Evolutionary conservation across 2,888 invertebrate species (phyloP).

Genomic region (Tridacna crocea): DNA sequence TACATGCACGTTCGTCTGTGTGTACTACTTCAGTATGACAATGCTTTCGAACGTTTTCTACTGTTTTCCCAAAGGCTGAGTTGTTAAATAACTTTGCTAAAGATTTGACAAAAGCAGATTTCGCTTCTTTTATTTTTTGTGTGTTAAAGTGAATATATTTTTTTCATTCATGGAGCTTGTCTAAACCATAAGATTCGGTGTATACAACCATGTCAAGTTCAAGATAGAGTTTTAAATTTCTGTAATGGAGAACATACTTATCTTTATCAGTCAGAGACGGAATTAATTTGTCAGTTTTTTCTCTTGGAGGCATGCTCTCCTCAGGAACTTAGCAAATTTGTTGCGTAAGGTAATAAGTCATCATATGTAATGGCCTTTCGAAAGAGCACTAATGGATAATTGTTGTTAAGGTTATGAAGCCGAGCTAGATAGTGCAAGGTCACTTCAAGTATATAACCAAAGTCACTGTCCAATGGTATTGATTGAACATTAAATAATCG

Average conservation of each 20-base stretch:
- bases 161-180: slow-evolving; percentile 78
- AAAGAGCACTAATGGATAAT: slow-evolving; percentile 25
- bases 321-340: background rate
- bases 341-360: slow-evolving; percentile 17
- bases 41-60: no score
- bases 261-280: slow-evolving; percentile 18
- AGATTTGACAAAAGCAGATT: slow-evolving; percentile 72
- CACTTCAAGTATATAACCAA: slow-evolving; percentile 31
- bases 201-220: slow-evolving; percentile 67
- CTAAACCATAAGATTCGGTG: slow-evolving; percentile 77
- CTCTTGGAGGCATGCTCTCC: slow-evolving; percentile 10
- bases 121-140: slow-evolving; percentile 62
- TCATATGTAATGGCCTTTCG: slow-evolving; percentile 15
- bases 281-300: slow-evolving; percentile 12
- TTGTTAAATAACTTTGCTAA: no score
- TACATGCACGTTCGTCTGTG: no score
- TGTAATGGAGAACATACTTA: slow-evolving; percentile 24
- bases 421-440: background rate
- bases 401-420: slow-evolving; percentile 18
- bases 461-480: slow-evolving; percentile 9
- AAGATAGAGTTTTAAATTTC: slow-evolving; percentile 32
- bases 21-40: no score
- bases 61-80: slow-evolving; percentile 81
- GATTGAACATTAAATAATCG: background rate
- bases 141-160: slow-evolving; percentile 77